phyloP scores from a whole-genome alignment of 2,888 invertebrate species.

The Uloborus plumipes region DNA sequence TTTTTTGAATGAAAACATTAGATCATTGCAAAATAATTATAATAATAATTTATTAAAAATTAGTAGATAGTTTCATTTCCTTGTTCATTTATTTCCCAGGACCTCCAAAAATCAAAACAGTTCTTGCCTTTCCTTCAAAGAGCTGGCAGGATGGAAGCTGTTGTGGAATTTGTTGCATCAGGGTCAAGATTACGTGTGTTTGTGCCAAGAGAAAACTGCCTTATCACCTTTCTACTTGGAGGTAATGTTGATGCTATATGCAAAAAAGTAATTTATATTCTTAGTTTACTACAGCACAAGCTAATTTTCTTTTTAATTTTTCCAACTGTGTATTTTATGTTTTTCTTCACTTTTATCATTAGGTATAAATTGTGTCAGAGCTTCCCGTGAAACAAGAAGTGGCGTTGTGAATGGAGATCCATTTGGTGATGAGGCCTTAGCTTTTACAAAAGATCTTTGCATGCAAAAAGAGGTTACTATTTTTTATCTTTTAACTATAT shows the following conservation, averaged over 20 bases:
- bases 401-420: slow-evolving; percentile 85
- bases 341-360: slow-evolving; percentile 70
- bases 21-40: too few species aligned
- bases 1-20: too few species aligned
- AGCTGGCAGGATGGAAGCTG: slow-evolving; percentile 88
- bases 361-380: slow-evolving; percentile 87
- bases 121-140: slow-evolving; percentile 94
- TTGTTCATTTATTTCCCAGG: slow-evolving; percentile 70
- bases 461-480: slow-evolving; percentile 83
- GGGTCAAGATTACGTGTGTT: slow-evolving; percentile 94
- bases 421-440: slow-evolving; percentile 92
- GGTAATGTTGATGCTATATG: slow-evolving; percentile 72
- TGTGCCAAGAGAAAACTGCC: slow-evolving; percentile 93
- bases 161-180: slow-evolving; percentile 97
- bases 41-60: too few species aligned
- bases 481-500: background rate
- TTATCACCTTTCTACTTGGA: slow-evolving; percentile 93
- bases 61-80: too few species aligned
- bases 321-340: background rate
- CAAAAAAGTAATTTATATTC: background rate
- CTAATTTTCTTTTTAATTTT: background rate
- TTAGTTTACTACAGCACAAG: background rate
- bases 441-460: slow-evolving; percentile 88
- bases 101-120: slow-evolving; percentile 87
- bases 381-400: slow-evolving; percentile 81